Conservation (phyloP, 2,113 vertebrate genomes). For the Megaceryle maxima region DNA sequence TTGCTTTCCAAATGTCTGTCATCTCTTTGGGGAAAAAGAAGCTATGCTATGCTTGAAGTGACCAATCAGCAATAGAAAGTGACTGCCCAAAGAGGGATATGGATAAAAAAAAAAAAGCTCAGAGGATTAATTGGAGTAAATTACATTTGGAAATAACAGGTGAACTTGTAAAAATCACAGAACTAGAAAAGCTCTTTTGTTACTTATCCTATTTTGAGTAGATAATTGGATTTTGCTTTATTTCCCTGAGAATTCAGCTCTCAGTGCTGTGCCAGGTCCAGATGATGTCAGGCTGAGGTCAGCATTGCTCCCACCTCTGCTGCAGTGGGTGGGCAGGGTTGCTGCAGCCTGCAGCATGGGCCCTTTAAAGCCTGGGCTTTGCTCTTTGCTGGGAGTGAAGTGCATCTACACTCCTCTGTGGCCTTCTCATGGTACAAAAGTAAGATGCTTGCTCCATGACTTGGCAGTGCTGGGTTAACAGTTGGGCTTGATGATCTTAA, state of each 20-base stretch:
- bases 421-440: background rate
- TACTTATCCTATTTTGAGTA: background rate
- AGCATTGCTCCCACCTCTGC: background rate
- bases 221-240: background rate
- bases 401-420: background rate
- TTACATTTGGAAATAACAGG: background rate
- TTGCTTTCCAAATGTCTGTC: background rate
- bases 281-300: fast-evolving
- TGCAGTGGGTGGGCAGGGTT: background rate
- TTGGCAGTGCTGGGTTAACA: background rate
- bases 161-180: background rate
- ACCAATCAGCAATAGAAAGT: background rate
- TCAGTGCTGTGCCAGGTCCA: background rate
- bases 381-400: background rate
- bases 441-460: background rate
- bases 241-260: background rate
- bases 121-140: background rate
- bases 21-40: background rate
- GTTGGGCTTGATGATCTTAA: background rate
- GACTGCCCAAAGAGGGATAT: background rate
- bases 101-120: background rate
- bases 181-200: background rate
- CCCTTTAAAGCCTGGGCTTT: background rate
- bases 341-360: background rate
- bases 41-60: background rate